phyloP scores from a whole-genome alignment of 2,888 invertebrate species.

The Hypomecis atomaria region DNA sequence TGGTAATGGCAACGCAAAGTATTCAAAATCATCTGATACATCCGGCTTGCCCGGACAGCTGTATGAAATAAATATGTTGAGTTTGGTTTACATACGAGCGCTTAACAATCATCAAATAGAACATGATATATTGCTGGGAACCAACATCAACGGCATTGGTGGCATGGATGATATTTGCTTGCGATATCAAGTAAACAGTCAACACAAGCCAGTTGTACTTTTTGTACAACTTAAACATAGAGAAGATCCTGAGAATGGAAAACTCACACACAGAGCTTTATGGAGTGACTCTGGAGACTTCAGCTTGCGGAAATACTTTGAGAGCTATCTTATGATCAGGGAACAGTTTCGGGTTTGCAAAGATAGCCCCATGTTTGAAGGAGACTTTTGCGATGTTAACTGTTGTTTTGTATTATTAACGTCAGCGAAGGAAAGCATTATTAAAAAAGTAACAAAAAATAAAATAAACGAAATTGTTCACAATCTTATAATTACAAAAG shows the following conservation, averaged over 20 bases:
- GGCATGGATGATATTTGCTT: constrained; percentile 41
- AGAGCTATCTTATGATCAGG: constrained; percentile 52
- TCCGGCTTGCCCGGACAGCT: not conserved
- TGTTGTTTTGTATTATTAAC: constrained; percentile 54
- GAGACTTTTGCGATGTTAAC: constrained; percentile 44
- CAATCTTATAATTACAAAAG: constrained; percentile 45
- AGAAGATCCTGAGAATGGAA: constrained; percentile 48
- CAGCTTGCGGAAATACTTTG: constrained; percentile 51
- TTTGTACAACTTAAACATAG: constrained; percentile 55
- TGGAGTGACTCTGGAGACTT: constrained; percentile 44
- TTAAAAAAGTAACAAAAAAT: not conserved
- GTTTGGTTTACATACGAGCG: not conserved
- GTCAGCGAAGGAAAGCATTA: constrained; percentile 41
- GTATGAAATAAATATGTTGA: not conserved
- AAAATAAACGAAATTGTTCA: constrained; percentile 42
- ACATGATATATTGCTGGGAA: not conserved
- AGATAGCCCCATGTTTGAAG: constrained; percentile 49
- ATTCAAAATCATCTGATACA: not conserved
- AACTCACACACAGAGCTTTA: constrained; percentile 47
- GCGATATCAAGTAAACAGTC: constrained; percentile 42
- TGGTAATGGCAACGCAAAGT: not conserved
- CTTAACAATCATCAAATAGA: not conserved
- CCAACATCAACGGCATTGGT: not conserved
- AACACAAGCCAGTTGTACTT: constrained; percentile 41
- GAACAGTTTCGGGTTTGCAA: constrained; percentile 43